Percentiles rank a stretch among this genome's conserved stretches.
These are phyloP conservation scores for Galerucella calmariensis DNA, from an alignment of 2,888 invertebrate species.

Conservation along the genomic window DNA sequence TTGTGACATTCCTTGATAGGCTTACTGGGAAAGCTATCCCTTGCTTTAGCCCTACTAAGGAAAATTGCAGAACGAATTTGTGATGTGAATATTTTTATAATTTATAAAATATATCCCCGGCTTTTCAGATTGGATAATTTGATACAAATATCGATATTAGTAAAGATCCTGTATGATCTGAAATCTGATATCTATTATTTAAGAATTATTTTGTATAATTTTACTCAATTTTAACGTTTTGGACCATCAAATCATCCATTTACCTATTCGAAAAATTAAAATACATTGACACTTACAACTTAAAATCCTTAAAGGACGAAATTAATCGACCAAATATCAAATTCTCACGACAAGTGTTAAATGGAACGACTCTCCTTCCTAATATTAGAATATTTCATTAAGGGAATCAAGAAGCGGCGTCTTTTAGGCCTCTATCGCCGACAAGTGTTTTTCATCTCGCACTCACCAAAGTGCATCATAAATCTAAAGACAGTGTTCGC, in stretches of 20 bases:
- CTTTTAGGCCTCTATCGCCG: slow-evolving; percentile 40
- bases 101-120: too few species aligned
- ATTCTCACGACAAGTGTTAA: slow-evolving; percentile 44
- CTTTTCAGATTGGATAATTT: too few species aligned
- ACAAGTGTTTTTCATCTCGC: slow-evolving; percentile 45
- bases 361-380: slow-evolving; percentile 46
- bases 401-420: slow-evolving; percentile 41
- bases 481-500: slow-evolving; percentile 46
- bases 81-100: too few species aligned
- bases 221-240: neutral
- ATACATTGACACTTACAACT: neutral
- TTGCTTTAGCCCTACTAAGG: too few species aligned
- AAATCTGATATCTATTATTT: too few species aligned
- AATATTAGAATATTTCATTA: slow-evolving; percentile 54
- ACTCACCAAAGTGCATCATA: slow-evolving; percentile 44
- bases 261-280: neutral
- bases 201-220: neutral
- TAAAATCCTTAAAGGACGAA: neutral
- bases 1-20: too few species aligned
- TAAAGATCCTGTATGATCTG: too few species aligned
- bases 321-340: slow-evolving; percentile 26
- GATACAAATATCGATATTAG: too few species aligned
- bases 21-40: too few species aligned
- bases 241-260: neutral
- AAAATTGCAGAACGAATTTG: too few species aligned